phyloP scores from a whole-genome alignment of 2,113 vertebrate genomes.

The Taurulus bubalis region DNA sequence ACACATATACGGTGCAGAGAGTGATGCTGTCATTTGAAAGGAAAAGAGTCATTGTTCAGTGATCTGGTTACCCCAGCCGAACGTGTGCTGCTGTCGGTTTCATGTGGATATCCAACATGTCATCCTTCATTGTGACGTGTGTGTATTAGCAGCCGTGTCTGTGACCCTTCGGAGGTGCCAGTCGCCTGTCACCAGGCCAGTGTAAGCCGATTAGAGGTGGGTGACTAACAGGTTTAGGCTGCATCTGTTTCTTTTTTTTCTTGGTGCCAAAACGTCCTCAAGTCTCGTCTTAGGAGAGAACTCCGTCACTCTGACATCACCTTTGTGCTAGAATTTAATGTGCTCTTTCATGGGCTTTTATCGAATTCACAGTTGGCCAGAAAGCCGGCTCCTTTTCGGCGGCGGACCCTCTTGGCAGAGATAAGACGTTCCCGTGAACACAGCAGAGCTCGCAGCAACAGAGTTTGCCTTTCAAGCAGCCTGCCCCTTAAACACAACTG shows the following conservation, averaged over 20 bases:
- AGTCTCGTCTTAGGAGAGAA: conserved; percentile 57
- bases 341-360: conserved; percentile 57
- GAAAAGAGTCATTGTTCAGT: conserved; percentile 6
- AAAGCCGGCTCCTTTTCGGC: conserved; percentile 15
- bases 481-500: conserved; percentile 41
- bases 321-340: conserved; percentile 66
- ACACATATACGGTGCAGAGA: not conserved
- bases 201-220: conserved; percentile 86
- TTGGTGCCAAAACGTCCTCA: conserved; percentile 69
- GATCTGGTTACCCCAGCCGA: conserved; percentile 23
- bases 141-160: conserved; percentile 64
- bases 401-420: conserved; percentile 43
- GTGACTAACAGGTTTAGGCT: conserved; percentile 81
- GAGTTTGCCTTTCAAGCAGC: conserved; percentile 50
- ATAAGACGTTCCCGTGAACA: conserved; percentile 45
- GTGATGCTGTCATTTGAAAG: conserved; percentile 14
- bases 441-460: conserved; percentile 33
- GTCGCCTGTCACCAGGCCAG: conserved; percentile 79
- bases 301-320: conserved; percentile 67
- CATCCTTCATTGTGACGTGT: conserved; percentile 52
- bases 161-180: conserved; percentile 77
- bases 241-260: conserved; percentile 81
- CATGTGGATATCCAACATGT: conserved; percentile 78
- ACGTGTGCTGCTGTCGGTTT: conserved; percentile 60
- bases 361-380: conserved; percentile 30